Percentiles rank a stretch among this genome's conserved stretches.
phyloP scores from a whole-genome alignment of 2,113 vertebrate species.

The Rhipidura dahli region DNA sequence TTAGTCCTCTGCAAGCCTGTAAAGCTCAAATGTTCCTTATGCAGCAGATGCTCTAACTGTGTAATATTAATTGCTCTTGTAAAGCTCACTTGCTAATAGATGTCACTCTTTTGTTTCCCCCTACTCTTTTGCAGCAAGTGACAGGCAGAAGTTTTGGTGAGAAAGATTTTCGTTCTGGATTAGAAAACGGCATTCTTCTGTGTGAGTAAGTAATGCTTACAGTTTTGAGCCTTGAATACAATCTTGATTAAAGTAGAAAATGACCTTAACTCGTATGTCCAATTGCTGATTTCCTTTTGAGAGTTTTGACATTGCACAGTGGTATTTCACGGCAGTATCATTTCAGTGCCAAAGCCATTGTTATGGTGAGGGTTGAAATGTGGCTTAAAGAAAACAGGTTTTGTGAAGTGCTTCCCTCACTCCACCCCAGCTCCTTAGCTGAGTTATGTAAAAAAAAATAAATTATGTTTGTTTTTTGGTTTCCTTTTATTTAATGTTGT shows the following conservation, averaged over 20 bases:
- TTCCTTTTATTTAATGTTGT: constrained; percentile 25
- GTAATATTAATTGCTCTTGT: neutral
- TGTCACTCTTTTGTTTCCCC: neutral
- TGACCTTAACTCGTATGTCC: neutral
- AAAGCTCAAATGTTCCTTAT: neutral
- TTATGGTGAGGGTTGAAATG: neutral
- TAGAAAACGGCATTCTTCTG: constrained; percentile 93
- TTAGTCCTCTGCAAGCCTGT: neutral
- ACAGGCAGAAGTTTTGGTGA: constrained; percentile 92
- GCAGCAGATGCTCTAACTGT: neutral
- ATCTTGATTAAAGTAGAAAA: neutral
- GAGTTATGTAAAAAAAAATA: neutral
- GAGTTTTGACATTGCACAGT: neutral
- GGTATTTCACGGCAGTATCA: neutral
- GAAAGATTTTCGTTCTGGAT: constrained; percentile 86
- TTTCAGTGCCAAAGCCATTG: neutral
- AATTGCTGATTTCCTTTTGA: neutral
- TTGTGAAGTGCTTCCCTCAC: neutral
- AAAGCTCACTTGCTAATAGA: neutral
- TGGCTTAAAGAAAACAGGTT: constrained; percentile 10
- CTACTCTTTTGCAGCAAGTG: constrained; percentile 81
- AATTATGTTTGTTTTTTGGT: neutral
- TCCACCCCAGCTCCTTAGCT: neutral
- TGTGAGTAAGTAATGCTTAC: constrained; percentile 89
- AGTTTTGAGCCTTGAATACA: neutral